These are phyloP conservation scores for Agrilus planipennis DNA, from an alignment of 1,140 invertebrate species.

Conservation along the genomic window DNA sequence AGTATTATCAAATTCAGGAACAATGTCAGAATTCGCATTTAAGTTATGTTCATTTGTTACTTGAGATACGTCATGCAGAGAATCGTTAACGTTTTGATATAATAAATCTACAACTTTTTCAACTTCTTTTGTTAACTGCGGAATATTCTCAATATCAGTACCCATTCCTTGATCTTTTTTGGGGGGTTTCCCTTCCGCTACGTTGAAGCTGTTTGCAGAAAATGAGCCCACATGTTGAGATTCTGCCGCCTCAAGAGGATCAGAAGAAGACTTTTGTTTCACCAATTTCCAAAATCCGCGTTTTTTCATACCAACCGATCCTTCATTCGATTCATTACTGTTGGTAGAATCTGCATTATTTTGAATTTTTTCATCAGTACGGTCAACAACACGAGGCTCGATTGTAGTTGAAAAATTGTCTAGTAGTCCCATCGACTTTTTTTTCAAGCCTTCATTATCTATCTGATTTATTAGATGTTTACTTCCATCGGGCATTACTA, in stretches of 20 bases:
- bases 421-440: slow-evolving; percentile 7
- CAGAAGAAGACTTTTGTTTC: slow-evolving; percentile 43
- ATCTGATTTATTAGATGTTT: slow-evolving; percentile 5
- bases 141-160: slow-evolving; percentile 4
- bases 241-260: slow-evolving; percentile 54
- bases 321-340: no score
- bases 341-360: neutral
- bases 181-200: slow-evolving; percentile 4
- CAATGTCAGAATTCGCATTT: no score
- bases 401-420: neutral
- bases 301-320: slow-evolving; percentile 8
- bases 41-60: neutral
- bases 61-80: slow-evolving; percentile 1
- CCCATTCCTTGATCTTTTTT: no score
- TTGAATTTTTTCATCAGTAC: neutral
- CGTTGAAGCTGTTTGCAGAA: slow-evolving; percentile 7
- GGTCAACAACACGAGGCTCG: neutral
- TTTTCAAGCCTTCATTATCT: slow-evolving; percentile 8
- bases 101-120: slow-evolving; percentile 19
- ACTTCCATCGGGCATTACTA: slow-evolving; percentile 11
- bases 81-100: slow-evolving; percentile 13
- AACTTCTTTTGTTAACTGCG: neutral
- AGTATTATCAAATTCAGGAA: no score
- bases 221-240: slow-evolving; percentile 40
- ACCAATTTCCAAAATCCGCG: slow-evolving; percentile 54